phyloP scores from a whole-genome alignment of 2,113 vertebrate genomes.

The Vireo altiloquus region DNA sequence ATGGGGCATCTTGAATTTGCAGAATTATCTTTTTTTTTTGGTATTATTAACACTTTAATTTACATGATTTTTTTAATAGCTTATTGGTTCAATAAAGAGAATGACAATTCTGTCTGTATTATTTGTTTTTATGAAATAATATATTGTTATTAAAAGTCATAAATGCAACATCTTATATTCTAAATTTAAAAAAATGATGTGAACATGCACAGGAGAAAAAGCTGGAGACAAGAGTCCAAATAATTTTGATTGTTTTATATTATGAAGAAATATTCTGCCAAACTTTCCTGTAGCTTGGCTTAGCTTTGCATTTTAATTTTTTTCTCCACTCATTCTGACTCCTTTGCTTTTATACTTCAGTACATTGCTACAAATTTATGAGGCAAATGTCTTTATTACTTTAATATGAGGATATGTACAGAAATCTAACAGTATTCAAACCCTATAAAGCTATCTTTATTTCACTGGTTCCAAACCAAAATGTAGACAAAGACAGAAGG shows the following conservation, averaged over 20 bases:
- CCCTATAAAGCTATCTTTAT: conserved; percentile 31
- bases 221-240: background rate
- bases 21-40: background rate
- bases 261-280: background rate
- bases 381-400: background rate
- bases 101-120: background rate
- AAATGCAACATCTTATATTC: background rate
- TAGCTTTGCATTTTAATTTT: conserved; percentile 22
- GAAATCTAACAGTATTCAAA: background rate
- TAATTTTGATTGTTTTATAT: background rate
- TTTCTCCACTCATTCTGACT: background rate
- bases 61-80: background rate
- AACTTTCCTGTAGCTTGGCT: background rate
- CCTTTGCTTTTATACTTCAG: background rate
- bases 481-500: background rate
- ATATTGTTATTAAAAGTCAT: background rate
- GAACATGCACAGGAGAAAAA: background rate
- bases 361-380: background rate
- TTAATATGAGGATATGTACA: background rate
- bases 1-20: background rate
- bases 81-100: background rate
- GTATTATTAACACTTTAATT: background rate
- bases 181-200: background rate
- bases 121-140: background rate
- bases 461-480: background rate